These are phyloP conservation scores for Arion vulgaris DNA, from an alignment of 1,140 invertebrate species.

Conservation along the genomic window DNA sequence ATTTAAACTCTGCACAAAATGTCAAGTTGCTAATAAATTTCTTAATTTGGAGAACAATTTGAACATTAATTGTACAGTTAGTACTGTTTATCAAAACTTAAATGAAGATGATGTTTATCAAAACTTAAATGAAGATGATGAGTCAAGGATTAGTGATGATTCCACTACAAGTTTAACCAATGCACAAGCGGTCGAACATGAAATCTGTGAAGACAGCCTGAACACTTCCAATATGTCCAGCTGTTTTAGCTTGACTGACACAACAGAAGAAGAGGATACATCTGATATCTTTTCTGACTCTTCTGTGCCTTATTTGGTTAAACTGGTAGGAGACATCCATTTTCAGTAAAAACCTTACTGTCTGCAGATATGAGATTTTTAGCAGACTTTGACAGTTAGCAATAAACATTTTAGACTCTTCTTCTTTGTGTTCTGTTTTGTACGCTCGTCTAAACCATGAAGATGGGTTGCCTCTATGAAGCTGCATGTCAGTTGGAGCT, in stretches of 20 bases:
- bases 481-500: no score
- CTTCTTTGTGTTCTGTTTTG: no score
- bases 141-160: no score
- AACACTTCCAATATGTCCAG: slow-evolving; percentile 13
- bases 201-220: background rate
- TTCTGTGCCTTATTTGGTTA: background rate
- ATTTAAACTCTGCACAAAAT: background rate
- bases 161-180: no score
- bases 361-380: no score
- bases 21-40: background rate
- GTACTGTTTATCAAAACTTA: background rate
- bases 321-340: background rate
- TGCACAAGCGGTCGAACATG: background rate
- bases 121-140: no score
- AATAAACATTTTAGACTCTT: no score
- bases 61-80: background rate
- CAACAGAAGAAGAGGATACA: background rate
- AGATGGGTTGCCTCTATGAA: no score
- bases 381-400: no score
- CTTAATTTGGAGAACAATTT: background rate
- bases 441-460: no score
- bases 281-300: background rate
- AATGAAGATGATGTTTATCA: background rate
- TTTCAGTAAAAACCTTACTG: background rate
- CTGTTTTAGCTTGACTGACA: background rate